Conservation (phyloP, 2,113 vertebrate genomes). For the Nansenia antarctica region DNA sequence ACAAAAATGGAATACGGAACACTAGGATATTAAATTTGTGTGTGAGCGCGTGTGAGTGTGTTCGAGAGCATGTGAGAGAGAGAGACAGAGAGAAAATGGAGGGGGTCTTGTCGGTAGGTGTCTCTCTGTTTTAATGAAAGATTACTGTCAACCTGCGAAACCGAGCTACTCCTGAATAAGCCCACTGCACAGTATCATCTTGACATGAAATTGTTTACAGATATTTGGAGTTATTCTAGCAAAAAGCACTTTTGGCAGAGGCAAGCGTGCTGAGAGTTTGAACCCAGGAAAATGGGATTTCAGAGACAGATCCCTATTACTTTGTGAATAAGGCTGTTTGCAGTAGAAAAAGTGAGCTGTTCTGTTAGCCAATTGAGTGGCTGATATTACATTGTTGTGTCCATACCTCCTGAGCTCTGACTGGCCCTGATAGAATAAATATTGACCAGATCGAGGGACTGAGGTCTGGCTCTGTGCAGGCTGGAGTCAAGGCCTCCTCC, state of each 20-base stretch:
- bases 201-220: conserved; percentile 38
- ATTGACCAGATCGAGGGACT: conserved; percentile 46
- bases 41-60: background rate
- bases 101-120: conserved; percentile 11
- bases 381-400: conserved; percentile 46
- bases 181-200: conserved; percentile 33
- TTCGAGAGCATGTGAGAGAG: background rate
- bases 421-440: conserved; percentile 41
- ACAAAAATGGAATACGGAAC: conserved; percentile 28
- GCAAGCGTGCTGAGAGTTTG: conserved; percentile 32
- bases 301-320: conserved; percentile 40
- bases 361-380: conserved; percentile 40
- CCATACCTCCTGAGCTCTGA: conserved; percentile 35
- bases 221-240: conserved; percentile 52
- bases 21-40: conserved; percentile 31
- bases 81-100: background rate
- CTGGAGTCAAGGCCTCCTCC: conserved; percentile 3
- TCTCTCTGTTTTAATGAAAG: conserved; percentile 44
- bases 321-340: conserved; percentile 47
- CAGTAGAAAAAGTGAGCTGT: conserved; percentile 32
- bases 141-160: conserved; percentile 34
- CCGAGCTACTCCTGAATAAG: conserved; percentile 19
- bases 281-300: conserved; percentile 44
- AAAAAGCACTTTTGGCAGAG: conserved; percentile 40
- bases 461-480: conserved; percentile 25